Evolutionary conservation across 2,113 vertebrate genomes (phyloP).

Genomic region (Hypocryptadius cinnamomeus): DNA sequence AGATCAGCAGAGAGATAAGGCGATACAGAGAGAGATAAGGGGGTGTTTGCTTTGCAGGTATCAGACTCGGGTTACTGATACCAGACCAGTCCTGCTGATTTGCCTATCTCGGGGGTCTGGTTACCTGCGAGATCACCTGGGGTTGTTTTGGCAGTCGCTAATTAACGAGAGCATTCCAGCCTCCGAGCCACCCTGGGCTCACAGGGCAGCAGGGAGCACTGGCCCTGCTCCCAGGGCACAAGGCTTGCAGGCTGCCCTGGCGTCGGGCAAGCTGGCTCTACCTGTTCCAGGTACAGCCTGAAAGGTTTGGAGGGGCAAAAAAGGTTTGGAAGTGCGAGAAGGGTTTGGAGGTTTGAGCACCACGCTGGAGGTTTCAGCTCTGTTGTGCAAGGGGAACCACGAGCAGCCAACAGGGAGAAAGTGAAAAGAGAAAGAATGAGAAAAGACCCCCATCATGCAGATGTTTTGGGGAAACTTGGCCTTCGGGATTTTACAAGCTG

Average conservation of each 20-base stretch:
- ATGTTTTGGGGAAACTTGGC: not conserved
- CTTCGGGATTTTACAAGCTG: not conserved
- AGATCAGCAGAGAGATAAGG: conserved; percentile 26
- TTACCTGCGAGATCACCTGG: conserved; percentile 16
- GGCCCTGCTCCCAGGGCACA: rapidly evolving
- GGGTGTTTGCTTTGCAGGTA: conserved; percentile 10
- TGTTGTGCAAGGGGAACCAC: rapidly evolving
- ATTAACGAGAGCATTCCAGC: conserved; percentile 23
- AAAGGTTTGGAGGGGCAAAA: not conserved
- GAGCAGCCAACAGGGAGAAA: not conserved
- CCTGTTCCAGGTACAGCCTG: not conserved
- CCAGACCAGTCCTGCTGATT: not conserved
- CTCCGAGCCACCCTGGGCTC: not conserved
- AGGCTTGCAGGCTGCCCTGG: not conserved
- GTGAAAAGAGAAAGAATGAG: no score
- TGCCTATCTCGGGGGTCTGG: conserved; percentile 21
- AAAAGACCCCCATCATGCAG: rapidly evolving
- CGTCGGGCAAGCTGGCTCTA: not conserved
- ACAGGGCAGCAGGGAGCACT: not conserved
- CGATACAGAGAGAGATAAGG: not conserved
- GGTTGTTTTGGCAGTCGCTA: conserved; percentile 45
- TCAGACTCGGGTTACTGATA: not conserved
- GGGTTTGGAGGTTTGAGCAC: not conserved
- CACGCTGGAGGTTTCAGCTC: rapidly evolving
- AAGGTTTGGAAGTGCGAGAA: not conserved